Evolutionary conservation across 2,888 invertebrate genomes (phyloP).

Genomic region (Lottia scabra): DNA sequence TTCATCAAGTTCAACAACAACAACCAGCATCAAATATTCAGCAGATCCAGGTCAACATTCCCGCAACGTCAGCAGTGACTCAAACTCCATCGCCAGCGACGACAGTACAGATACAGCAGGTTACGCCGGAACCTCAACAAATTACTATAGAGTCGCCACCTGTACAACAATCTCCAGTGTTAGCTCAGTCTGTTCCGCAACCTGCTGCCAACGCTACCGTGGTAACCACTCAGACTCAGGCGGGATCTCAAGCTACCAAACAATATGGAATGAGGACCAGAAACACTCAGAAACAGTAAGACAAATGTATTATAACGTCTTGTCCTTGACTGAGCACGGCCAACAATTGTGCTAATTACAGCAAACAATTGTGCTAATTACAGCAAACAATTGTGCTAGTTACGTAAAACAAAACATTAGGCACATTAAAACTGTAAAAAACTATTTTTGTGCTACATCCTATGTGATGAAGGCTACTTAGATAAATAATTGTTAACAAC

Average conservation of each 20-base stretch:
- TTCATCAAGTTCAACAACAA: slow-evolving; percentile 12
- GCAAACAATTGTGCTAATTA: too few relatives aligned
- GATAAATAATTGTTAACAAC: too few relatives aligned
- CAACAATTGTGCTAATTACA: too few relatives aligned
- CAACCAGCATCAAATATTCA: slow-evolving; percentile 30
- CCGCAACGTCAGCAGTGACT: slow-evolving; percentile 28
- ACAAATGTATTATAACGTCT: too few relatives aligned
- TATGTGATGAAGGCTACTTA: too few relatives aligned
- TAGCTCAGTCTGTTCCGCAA: slow-evolving; percentile 34
- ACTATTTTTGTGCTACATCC: too few relatives aligned
- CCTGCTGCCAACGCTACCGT: slow-evolving; percentile 39
- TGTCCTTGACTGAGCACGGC: too few relatives aligned
- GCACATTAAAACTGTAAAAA: too few relatives aligned
- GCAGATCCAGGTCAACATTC: slow-evolving; percentile 24
- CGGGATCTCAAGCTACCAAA: slow-evolving; percentile 26
- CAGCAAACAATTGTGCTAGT: too few relatives aligned
- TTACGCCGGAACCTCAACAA: slow-evolving; percentile 4
- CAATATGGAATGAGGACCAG: slow-evolving; percentile 62
- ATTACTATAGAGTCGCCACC: slow-evolving; percentile 13
- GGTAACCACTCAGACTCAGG: slow-evolving; percentile 27
- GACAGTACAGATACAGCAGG: slow-evolving; percentile 32
- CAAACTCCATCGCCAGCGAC: slow-evolving; percentile 25
- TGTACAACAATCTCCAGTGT: slow-evolving; percentile 22
- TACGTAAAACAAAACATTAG: too few relatives aligned
- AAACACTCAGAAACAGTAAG: too few relatives aligned